phyloP scores from a whole-genome alignment of 2,797 vertebrate genomes.

The Cygnus olor region DNA sequence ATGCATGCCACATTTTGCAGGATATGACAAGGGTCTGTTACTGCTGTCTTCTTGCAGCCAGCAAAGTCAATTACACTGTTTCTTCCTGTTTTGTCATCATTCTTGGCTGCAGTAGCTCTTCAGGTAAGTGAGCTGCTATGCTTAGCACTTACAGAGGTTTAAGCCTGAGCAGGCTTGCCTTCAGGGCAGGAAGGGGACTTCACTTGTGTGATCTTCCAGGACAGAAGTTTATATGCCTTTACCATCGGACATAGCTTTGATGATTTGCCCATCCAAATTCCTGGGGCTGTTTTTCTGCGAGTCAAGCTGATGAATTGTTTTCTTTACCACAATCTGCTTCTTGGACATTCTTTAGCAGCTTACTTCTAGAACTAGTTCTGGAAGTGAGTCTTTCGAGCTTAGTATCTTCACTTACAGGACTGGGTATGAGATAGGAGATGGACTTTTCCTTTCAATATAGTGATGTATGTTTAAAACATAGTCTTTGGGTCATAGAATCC shows the following conservation, averaged over 20 bases:
- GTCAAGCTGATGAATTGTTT: background rate
- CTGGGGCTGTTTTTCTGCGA: conserved; percentile 29
- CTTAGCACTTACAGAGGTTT: background rate
- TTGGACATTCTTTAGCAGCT: background rate
- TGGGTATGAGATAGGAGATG: background rate
- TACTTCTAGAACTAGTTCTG: background rate
- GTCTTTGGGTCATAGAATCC: background rate
- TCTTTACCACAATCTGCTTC: background rate
- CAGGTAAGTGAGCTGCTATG: conserved; percentile 18
- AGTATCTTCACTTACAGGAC: background rate
- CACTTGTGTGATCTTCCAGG: background rate
- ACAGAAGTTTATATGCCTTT: background rate
- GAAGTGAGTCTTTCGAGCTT: background rate
- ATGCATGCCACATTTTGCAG: background rate
- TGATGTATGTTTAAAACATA: background rate
- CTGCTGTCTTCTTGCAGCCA: background rate
- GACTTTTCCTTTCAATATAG: background rate
- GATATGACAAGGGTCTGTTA: background rate
- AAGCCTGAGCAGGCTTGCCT: background rate
- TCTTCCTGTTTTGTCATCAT: background rate
- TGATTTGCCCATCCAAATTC: conserved; percentile 2
- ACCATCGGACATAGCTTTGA: background rate
- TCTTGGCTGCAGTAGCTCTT: background rate
- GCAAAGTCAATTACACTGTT: background rate
- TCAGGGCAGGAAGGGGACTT: background rate